phyloP scores from a whole-genome alignment of 2,888 invertebrate species.

The Acleris literana region DNA sequence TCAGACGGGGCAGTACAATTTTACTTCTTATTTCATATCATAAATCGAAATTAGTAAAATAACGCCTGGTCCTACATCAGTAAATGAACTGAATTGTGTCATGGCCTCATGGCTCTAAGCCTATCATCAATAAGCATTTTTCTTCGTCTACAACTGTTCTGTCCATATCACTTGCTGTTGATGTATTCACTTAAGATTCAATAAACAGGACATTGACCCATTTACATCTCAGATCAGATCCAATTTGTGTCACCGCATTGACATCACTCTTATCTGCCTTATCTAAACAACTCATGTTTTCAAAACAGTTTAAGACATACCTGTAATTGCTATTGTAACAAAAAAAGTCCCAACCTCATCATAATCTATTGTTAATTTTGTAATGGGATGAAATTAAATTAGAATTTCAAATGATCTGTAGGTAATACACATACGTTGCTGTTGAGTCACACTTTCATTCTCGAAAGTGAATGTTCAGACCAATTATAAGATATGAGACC shows the following conservation, averaged over 20 bases:
- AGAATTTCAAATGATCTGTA: conserved; percentile 49
- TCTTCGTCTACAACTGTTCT: conserved; percentile 48
- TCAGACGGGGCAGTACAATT: conserved; percentile 13
- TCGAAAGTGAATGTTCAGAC: conserved; percentile 41
- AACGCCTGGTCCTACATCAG: too few relatives aligned
- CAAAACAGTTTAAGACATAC: conserved; percentile 17
- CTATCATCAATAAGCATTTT: conserved; percentile 27
- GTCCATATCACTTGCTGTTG: conserved; percentile 65
- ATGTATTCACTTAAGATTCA: conserved; percentile 59
- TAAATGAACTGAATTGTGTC: not conserved
- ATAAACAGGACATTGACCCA: conserved; percentile 70
- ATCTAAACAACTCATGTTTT: conserved; percentile 42
- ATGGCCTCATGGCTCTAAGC: not conserved
- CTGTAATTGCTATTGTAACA: conserved; percentile 28
- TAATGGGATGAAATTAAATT: conserved; percentile 41
- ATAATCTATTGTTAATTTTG: conserved; percentile 36
- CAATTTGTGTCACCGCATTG: conserved; percentile 55
- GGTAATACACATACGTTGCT: conserved; percentile 41
- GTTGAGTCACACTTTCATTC: conserved; percentile 53
- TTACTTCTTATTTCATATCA: not conserved
- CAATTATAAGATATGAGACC: conserved; percentile 31
- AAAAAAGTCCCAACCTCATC: conserved; percentile 14
- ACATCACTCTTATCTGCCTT: conserved; percentile 53
- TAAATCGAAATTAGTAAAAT: conserved; percentile 4
- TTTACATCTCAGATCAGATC: conserved; percentile 52